These are phyloP conservation scores for Meriones unguiculatus DNA, from an alignment of 2,113 vertebrate genomes.

Conservation along the genomic window DNA sequence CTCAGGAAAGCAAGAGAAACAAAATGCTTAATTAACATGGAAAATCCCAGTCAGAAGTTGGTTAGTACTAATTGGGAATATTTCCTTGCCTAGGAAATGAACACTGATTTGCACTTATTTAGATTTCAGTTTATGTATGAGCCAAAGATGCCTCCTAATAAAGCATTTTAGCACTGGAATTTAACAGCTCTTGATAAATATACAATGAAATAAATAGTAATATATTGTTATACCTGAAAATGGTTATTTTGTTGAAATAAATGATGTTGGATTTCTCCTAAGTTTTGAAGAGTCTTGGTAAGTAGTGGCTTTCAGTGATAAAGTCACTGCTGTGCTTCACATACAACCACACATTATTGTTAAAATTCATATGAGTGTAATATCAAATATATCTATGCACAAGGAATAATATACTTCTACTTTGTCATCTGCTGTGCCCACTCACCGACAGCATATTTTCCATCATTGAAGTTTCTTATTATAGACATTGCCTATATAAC, in stretches of 20 bases:
- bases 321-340: neutral
- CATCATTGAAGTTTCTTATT: conserved; percentile 53
- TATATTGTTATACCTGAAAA: neutral
- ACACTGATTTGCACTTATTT: neutral
- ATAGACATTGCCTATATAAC: neutral
- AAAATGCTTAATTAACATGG: neutral
- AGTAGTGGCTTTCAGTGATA: neutral
- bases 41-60: neutral
- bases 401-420: conserved; percentile 54
- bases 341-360: conserved; percentile 10
- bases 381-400: neutral
- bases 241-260: neutral
- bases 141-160: neutral
- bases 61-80: neutral
- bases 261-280: neutral
- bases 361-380: neutral
- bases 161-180: neutral
- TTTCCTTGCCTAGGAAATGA: neutral
- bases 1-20: neutral
- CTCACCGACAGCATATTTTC: conserved; percentile 29
- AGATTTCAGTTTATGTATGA: neutral
- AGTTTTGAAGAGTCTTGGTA: neutral
- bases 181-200: neutral
- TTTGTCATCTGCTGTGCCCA: neutral
- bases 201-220: neutral